Base-by-base conservation (phyloP, 1,140 invertebrate species). In the Dendrolimus kikuchii region DNA sequence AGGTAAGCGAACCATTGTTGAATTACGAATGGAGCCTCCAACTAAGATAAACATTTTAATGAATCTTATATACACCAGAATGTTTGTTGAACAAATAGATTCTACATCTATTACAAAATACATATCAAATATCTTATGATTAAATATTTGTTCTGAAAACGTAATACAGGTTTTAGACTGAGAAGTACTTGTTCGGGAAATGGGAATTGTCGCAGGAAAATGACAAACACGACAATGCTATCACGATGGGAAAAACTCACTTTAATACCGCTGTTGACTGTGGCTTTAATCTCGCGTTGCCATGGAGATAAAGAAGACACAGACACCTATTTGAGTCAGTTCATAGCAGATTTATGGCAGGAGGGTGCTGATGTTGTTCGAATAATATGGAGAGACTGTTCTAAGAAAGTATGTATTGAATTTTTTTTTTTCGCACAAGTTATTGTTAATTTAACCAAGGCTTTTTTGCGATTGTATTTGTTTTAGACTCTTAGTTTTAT, bases 371-470 rank as follows among this genome's bases (percentile, higher is more conserved):
- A 87, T 56, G 62, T 86, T 6, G 51, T 83, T 0, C 69, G 70
- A 51, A 81, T 88, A 47, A 73, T 88, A 47, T 88, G 85, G 87
- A 71, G 74, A 40, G 83, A 88, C 57, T 88, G 87, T 50, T 81
- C 85, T n/a, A 88, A 81, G 51, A 86, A 83, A 61, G 87, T 88
- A 75, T 55, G 62, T 60, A 23, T 23, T 23, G 1, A 23, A 23
- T 3, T 3, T 23, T 23, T 23, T 2, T 23, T 23, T 23, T 23
- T 3, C 23, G n/a, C 3, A 23, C 23, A 1, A 23, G 23, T 23
- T 23, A 23, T 23, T 23, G 23, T 23, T 23, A 23, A 23, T 23
- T 23, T 23, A 23, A 23, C 3, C 1, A 23, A 23, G 3, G 23
- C 23, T 23, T 23, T n/a, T 23, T 23, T 23, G 23, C 23, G 23